phyloP scores from a whole-genome alignment of 1,140 invertebrate genomes.

The Drosophila busckii region DNA sequence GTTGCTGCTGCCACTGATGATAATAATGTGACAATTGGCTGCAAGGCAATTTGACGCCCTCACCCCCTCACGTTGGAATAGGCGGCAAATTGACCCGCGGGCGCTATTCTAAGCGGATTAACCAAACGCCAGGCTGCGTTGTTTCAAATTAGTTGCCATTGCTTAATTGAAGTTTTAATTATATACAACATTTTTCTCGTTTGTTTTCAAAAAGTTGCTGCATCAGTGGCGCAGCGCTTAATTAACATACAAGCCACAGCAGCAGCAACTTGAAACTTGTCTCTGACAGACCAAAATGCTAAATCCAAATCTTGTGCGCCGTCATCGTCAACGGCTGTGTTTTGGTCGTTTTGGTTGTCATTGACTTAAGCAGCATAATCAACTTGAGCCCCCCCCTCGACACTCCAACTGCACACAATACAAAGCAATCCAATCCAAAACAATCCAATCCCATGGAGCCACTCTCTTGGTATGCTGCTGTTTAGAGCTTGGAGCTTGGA shows the following conservation, averaged over 20 bases:
- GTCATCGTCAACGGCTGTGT: slow-evolving; percentile 43
- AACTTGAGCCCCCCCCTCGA: slow-evolving; percentile 48
- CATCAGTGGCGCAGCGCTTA: slow-evolving; percentile 42
- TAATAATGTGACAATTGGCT: slow-evolving; percentile 16
- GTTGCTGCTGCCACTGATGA: background rate
- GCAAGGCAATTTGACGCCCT: slow-evolving; percentile 46
- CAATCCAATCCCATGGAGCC: slow-evolving; percentile 7
- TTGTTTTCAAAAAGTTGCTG: slow-evolving; percentile 50
- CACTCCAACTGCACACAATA: background rate
- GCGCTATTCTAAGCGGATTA: slow-evolving; percentile 56
- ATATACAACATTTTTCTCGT: background rate
- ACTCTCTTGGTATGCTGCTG: slow-evolving; percentile 2
- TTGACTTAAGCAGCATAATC: slow-evolving; percentile 76
- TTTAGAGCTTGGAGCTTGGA: slow-evolving; percentile 1
- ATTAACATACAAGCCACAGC: slow-evolving; percentile 71
- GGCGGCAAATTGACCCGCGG: slow-evolving; percentile 52
- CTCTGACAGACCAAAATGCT: slow-evolving; percentile 59
- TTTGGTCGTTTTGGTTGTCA: slow-evolving; percentile 34
- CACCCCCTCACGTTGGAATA: slow-evolving; percentile 14
- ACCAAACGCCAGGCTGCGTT: background rate
- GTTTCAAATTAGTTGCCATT: slow-evolving; percentile 6
- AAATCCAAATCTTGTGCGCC: slow-evolving; percentile 61
- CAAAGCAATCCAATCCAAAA: slow-evolving; percentile 5
- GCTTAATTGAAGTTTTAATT: slow-evolving; percentile 42
- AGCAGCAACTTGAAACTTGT: slow-evolving; percentile 64